Percentiles rank a stretch among this genome's conserved stretches.
Conservation (phyloP, 2,113 vertebrate genomes). For the Lophochroa leadbeateri region DNA sequence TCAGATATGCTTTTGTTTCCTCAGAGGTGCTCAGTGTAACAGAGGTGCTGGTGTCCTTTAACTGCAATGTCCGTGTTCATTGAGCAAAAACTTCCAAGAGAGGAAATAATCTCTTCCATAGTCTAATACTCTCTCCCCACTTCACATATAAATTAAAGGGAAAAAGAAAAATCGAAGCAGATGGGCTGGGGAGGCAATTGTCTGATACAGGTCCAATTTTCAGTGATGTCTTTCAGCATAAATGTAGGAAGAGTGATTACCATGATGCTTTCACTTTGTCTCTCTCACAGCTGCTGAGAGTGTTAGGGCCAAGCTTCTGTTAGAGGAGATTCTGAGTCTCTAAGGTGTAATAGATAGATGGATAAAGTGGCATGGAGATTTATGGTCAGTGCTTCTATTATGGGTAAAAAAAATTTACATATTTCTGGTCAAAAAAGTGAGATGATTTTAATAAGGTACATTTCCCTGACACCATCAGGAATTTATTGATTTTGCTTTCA, state of each 20-base stretch:
- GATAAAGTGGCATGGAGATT: not conserved
- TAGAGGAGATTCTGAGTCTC: not conserved
- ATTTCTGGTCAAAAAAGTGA: not conserved
- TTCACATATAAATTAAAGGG: constrained; percentile 25
- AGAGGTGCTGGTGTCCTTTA: not conserved
- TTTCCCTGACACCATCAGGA: not conserved
- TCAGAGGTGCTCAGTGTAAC: not conserved
- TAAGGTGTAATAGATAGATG: not conserved
- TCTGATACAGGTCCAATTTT: constrained; percentile 24
- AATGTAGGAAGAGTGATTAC: not conserved
- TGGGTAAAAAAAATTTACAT: not conserved
- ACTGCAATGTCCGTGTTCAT: not conserved
- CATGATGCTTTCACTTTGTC: not conserved
- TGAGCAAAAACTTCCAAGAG: not conserved
- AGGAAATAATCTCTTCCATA: not conserved
- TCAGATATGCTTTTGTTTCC: constrained; percentile 20
- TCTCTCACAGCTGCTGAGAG: not conserved
- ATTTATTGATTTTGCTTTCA: not conserved
- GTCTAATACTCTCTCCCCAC: not conserved
- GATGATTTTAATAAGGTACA: not conserved
- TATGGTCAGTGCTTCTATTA: not conserved
- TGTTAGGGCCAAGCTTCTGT: not conserved
- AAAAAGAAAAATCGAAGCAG: not conserved
- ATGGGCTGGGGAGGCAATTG: not conserved
- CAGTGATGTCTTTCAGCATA: not conserved